Percentiles rank a stretch among this genome's conserved stretches.
These are phyloP conservation scores for Acrocephalus kingi DNA, from an alignment of 2,113 vertebrate species.

Conservation along the genomic window DNA sequence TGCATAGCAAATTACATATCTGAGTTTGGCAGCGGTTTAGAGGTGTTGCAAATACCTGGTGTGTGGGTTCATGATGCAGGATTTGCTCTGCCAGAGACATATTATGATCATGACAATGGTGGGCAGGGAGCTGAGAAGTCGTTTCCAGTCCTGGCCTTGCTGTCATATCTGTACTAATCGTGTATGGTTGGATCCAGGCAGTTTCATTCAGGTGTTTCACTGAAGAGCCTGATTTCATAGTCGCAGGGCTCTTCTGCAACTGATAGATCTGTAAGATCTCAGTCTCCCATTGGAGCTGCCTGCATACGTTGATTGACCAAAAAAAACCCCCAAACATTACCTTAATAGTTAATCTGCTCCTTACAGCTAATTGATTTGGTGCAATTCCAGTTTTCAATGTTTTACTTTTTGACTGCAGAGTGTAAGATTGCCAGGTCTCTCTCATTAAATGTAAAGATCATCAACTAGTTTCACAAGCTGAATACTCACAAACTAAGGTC, in stretches of 20 bases:
- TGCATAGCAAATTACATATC: background rate
- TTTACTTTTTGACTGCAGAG: background rate
- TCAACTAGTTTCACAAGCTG: background rate
- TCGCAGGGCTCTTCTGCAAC: background rate
- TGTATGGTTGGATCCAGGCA: background rate
- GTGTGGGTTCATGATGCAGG: rapidly evolving
- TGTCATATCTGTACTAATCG: background rate
- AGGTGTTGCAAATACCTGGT: background rate
- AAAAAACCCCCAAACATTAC: background rate
- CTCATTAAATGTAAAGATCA: background rate
- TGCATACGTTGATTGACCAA: background rate
- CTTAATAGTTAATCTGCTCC: background rate
- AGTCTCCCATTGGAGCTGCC: background rate
- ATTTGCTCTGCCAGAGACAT: background rate
- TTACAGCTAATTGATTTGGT: background rate
- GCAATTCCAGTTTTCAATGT: background rate
- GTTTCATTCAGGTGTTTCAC: background rate
- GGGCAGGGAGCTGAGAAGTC: background rate
- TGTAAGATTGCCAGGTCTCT: background rate
- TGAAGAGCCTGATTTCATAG: background rate
- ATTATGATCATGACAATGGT: background rate
- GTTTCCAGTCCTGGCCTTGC: background rate
- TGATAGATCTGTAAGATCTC: background rate
- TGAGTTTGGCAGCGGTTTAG: background rate
- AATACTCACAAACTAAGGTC: background rate